These are phyloP conservation scores for Monomorium pharaonis DNA, from an alignment of 1,140 invertebrate genomes.

Conservation along the genomic window DNA sequence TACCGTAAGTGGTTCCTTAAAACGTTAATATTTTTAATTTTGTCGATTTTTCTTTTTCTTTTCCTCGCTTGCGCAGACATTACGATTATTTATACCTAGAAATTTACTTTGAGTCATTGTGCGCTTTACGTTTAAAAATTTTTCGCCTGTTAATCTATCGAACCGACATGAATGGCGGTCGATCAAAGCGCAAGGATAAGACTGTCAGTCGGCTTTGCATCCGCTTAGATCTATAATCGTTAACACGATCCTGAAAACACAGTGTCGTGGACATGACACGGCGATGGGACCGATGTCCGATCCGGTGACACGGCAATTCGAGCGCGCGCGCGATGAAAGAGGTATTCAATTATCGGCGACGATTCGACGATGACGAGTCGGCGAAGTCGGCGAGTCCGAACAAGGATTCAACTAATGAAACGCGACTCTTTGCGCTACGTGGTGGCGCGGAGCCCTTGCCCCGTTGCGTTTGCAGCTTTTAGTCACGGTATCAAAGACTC, in stretches of 20 bases:
- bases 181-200: neutral
- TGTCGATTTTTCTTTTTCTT: neutral
- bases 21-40: slow-evolving; percentile 3
- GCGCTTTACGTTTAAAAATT: neutral
- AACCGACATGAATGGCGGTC: neutral
- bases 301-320: slow-evolving; percentile 45
- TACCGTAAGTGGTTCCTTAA: slow-evolving; percentile 20
- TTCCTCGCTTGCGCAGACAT: neutral
- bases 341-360: slow-evolving; percentile 58
- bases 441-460: neutral
- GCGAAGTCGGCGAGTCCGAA: slow-evolving; percentile 23
- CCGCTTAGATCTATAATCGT: neutral
- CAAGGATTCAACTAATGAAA: slow-evolving; percentile 58
- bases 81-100: neutral
- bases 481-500: slow-evolving; percentile 39
- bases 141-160: neutral
- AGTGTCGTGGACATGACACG: neutral
- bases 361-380: slow-evolving; percentile 48
- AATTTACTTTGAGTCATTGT: neutral
- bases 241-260: slow-evolving; percentile 37
- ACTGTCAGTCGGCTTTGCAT: neutral
- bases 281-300: slow-evolving; percentile 12
- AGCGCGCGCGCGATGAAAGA: slow-evolving; percentile 53
- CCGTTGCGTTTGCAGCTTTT: neutral
- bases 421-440: slow-evolving; percentile 10